phyloP scores from a whole-genome alignment of 1,140 invertebrate genomes.

The Pemphigus obesinymphae region DNA sequence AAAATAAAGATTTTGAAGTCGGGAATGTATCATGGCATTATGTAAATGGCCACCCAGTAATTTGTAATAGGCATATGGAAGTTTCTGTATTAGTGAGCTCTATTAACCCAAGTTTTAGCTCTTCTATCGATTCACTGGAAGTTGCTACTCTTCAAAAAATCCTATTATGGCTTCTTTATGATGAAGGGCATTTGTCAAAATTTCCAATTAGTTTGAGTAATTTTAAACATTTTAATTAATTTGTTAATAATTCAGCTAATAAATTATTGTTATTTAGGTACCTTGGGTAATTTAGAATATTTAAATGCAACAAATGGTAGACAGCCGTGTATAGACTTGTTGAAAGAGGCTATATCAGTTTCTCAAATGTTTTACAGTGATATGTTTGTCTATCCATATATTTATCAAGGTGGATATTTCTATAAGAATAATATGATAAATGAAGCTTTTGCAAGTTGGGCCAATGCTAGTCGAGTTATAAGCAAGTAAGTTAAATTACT shows the following conservation, averaged over 20 bases:
- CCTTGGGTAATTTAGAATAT: constrained; percentile 88
- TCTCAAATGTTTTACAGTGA: constrained; percentile 79
- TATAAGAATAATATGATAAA: constrained; percentile 84
- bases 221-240: neutral
- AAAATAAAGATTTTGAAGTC: constrained; percentile 61
- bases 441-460: constrained; percentile 90
- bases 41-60: constrained; percentile 84
- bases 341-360: constrained; percentile 75
- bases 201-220: constrained; percentile 89
- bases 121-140: constrained; percentile 81
- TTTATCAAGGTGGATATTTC: constrained; percentile 87
- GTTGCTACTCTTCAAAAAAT: constrained; percentile 83
- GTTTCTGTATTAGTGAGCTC: constrained; percentile 89
- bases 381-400: constrained; percentile 93
- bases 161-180: constrained; percentile 86
- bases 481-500: constrained; percentile 72
- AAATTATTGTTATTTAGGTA: constrained; percentile 52
- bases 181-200: constrained; percentile 78
- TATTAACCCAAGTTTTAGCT: constrained; percentile 86
- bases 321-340: constrained; percentile 54
- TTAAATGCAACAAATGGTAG: constrained; percentile 65
- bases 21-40: constrained; percentile 88
- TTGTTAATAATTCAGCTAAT: neutral
- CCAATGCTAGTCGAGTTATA: constrained; percentile 87
- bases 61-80: constrained; percentile 84